Evolutionary conservation across 2,113 vertebrate species (phyloP).

Genomic region (Corythaixoides concolor): DNA sequence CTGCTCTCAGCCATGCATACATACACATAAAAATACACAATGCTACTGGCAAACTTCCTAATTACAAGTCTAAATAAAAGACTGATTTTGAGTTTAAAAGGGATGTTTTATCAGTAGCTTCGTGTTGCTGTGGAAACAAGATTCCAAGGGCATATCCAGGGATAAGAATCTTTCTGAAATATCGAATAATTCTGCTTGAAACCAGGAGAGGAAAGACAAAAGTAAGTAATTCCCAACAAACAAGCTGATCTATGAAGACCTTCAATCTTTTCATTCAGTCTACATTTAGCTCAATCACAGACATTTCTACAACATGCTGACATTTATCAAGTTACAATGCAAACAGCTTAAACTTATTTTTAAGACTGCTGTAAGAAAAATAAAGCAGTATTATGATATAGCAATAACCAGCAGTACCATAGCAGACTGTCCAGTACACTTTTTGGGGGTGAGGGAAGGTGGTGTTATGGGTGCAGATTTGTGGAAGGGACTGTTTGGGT

Average conservation of each 20-base stretch:
- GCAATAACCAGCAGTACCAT: background rate
- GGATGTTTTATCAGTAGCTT: slow-evolving; percentile 15
- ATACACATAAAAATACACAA: background rate
- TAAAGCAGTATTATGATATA: background rate
- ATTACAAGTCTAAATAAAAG: background rate
- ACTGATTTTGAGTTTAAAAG: slow-evolving; percentile 1
- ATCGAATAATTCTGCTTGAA: background rate
- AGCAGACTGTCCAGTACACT: background rate
- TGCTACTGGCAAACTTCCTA: background rate
- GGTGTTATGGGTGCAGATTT: background rate
- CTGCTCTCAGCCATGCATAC: background rate
- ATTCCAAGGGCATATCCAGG: slow-evolving; percentile 30
- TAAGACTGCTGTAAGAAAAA: slow-evolving; percentile 18
- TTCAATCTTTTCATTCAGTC: background rate
- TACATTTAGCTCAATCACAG: background rate
- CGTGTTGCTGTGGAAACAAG: slow-evolving; percentile 52
- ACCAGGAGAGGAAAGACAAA: background rate
- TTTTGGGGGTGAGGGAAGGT: background rate
- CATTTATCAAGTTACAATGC: slow-evolving; percentile 11
- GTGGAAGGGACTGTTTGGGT: background rate
- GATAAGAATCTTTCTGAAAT: slow-evolving; percentile 2
- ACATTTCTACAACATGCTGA: background rate
- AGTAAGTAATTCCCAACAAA: slow-evolving; percentile 28
- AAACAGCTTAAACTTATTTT: slow-evolving; percentile 32
- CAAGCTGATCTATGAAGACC: background rate